phyloP scores from a whole-genome alignment of 2,797 vertebrate genomes.

The Setipinna tenuifilis region DNA sequence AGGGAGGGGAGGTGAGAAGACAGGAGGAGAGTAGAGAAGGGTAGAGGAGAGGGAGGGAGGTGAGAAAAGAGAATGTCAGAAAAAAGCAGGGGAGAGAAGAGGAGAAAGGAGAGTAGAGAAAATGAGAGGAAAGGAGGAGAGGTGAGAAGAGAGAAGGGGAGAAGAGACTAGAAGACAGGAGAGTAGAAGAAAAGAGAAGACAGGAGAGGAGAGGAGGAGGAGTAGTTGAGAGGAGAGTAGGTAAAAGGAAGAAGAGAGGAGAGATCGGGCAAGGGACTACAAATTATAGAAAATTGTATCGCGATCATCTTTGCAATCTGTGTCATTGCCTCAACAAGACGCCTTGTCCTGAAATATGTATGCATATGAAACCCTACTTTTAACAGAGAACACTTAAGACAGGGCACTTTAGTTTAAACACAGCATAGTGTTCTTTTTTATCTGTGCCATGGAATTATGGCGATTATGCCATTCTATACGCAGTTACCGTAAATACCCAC shows the following conservation, averaged over 20 bases:
- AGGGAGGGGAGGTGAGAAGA: no score
- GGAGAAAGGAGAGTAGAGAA: no score
- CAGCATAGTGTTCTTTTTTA: background rate
- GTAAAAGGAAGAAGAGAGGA: background rate
- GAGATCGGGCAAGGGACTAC: background rate
- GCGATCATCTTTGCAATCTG: background rate
- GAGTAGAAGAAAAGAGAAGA: no score
- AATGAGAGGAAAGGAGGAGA: no score
- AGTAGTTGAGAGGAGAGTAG: background rate
- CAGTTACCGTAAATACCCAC: no score
- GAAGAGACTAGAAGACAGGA: no score
- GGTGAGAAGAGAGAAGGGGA: no score
- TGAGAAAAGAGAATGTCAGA: no score
- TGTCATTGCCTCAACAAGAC: background rate
- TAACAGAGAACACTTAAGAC: background rate
- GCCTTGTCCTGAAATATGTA: background rate
- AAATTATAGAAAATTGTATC: constrained; percentile 11
- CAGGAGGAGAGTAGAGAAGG: no score
- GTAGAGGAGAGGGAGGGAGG: no score
- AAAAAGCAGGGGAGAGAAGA: no score
- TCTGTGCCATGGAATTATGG: background rate
- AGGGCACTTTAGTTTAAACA: background rate
- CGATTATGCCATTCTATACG: background rate
- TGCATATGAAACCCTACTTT: no score
- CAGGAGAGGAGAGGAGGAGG: background rate